Base-by-base conservation (phyloP, 2,888 invertebrate species). In the Melanostoma mellinum region DNA sequence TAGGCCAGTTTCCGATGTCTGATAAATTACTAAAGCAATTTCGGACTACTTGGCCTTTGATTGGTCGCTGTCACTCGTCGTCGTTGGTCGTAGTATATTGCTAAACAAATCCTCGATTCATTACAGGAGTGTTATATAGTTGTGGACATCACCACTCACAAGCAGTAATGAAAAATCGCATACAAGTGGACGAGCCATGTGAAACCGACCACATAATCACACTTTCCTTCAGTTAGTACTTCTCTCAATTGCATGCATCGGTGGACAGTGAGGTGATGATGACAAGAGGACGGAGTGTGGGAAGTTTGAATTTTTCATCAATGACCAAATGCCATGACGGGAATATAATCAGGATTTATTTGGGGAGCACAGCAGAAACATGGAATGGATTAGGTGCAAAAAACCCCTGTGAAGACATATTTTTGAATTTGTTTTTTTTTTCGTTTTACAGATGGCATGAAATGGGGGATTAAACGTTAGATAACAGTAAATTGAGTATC, bases 11-110 rank as follows among this genome's bases (percentile, higher is more conserved):
- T 82, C 58, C 53, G 68, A 78, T 78, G 67, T 48, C 33, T 78
- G 82, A 82, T 78, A 78, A 82, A 82, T 82, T 72, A 77, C 72
- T 73, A 65, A 82, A 73, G 60, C 77, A 67, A 77, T 82, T 82
- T 73, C 46, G 42, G 46, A 52, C 40, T 42, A 68, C 82, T 77
- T 68, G 73, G 73, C 63, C 76, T 67, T 68, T 63, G 63, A 50
- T 36, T 61, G 48, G 53, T 55, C 52, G 40, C 52, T 40, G 44
- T 68, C 44, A 32, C 20, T 10, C 32, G 4, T 32, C 32, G 33
- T 9, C 38, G 20, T 4, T 33, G 48, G 61, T 63, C 36, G 44
- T 60, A 30, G 20, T 20, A 38, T 38, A 20, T 61, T 0, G 8
- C 8, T 20, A 32, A 4, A 8, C 4, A 6, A 2, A 6, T 5